Conservation (phyloP, 64 coral and sea anemone species). For the Anthopleura sola region DNA sequence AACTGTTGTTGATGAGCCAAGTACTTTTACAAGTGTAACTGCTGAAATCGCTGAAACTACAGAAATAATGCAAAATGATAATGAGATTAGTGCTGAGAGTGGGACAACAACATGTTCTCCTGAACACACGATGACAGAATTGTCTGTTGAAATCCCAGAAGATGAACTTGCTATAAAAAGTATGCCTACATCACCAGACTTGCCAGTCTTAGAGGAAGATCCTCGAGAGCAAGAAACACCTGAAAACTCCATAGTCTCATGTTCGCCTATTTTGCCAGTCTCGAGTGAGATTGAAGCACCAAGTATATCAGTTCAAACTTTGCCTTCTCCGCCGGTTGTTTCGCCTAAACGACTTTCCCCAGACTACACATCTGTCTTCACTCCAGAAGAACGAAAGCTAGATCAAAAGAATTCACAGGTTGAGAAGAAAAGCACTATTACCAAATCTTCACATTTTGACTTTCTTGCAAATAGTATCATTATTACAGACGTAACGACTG, state of each 20-base stretch:
- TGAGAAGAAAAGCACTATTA: neutral
- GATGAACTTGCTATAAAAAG: neutral
- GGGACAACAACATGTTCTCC: neutral
- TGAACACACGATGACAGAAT: neutral
- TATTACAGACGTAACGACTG: slow-evolving; percentile 94
- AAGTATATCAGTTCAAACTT: neutral
- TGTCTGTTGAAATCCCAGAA: neutral
- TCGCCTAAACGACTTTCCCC: neutral
- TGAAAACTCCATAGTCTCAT: neutral
- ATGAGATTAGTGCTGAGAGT: neutral
- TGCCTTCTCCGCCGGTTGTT: neutral
- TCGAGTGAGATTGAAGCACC: neutral
- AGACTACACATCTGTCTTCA: neutral
- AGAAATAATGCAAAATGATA: neutral
- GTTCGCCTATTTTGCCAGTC: neutral
- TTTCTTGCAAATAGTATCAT: slow-evolving; percentile 94
- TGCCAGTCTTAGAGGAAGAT: neutral
- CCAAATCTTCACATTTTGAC: slow-evolving; percentile 78
- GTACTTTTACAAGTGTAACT: neutral
- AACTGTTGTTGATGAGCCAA: neutral
- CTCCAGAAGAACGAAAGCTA: neutral
- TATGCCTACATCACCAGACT: neutral
- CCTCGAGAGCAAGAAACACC: neutral
- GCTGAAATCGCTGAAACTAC: neutral
- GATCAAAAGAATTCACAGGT: neutral